Base-by-base conservation (phyloP, 2,797 vertebrate species). In the Coccyzus lansbergi region DNA sequence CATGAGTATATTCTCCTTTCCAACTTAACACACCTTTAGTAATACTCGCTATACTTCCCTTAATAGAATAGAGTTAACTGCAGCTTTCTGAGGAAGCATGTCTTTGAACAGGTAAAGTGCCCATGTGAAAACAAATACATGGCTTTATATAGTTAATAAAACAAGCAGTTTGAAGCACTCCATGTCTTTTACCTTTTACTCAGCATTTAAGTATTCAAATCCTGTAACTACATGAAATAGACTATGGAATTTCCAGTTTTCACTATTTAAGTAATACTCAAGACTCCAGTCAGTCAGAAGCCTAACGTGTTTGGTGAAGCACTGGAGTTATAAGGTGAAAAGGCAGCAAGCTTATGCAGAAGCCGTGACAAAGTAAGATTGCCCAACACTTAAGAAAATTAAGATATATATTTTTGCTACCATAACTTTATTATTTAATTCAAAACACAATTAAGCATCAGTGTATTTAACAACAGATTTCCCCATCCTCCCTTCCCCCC, bases 381-480 rank as follows among this genome's bases (percentile, higher is more conserved):
- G 83, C 70, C 58, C 79, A 82, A 31, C 60, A 93, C 69, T 83
- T 85, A 62, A 83, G 75, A 80, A 92, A 91, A 76, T 62, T 82
- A 87, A 78, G 84, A 83, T 92, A 26, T 36, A 2, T 44, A 29
- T 4, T 86, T 93, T 92, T 91, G 83, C 85, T 92, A 55, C 72
- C 86, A 4, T 59, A 71, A 74, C n/a, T 92, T 85, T 94, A 94
- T 92, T 92, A 51, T 76, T 90, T 31, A 46, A 60, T 34, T 85
- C 69, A 80, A 86, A 89, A 60, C 51, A 67, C 70, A 80, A 88
- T 26, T 69, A 84, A 67, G 48, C 64, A 49, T 4, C 5, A 3
- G 20, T 34, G 86, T 60, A 56, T 29, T 70, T 58, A 42, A 58
- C 26, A 69, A 63, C 1, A 3, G 22, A 59, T 28, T 69, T 83